Conservation (phyloP, 2,113 vertebrate species). For the Xyrauchen texanus region DNA sequence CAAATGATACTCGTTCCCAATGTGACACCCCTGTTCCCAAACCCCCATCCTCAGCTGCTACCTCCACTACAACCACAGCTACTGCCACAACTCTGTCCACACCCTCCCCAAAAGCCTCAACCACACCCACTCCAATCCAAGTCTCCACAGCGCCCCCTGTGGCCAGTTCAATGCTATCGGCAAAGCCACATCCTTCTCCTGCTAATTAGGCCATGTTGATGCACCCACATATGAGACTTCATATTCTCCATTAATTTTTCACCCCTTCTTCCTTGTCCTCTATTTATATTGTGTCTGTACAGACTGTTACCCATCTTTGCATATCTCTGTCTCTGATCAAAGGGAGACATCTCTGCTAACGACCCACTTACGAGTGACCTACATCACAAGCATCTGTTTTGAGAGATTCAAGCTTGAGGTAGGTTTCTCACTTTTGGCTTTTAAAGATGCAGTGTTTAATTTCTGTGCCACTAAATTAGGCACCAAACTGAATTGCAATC, state of each 20-base stretch:
- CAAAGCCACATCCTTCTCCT: slow-evolving; percentile 35
- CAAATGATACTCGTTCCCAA: slow-evolving; percentile 50
- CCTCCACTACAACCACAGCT: slow-evolving; percentile 34
- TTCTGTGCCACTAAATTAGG: too few species aligned
- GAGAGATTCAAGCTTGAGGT: slow-evolving; percentile 27
- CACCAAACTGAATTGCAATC: too few species aligned
- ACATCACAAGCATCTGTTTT: slow-evolving; percentile 23
- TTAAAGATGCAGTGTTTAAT: not conserved
- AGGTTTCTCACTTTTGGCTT: slow-evolving; percentile 22
- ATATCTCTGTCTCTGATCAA: slow-evolving; percentile 3
- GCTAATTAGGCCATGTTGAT: slow-evolving; percentile 27
- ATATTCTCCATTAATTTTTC: not conserved
- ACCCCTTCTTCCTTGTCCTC: not conserved
- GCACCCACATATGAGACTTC: not conserved
- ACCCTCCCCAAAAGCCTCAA: slow-evolving; percentile 10
- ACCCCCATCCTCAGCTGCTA: slow-evolving; percentile 46
- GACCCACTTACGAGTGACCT: slow-evolving; percentile 39
- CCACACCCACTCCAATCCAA: slow-evolving; percentile 23
- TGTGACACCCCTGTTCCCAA: slow-evolving; percentile 37
- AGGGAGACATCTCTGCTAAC: slow-evolving; percentile 14
- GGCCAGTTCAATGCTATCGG: slow-evolving; percentile 2
- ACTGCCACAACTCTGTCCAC: slow-evolving; percentile 13
- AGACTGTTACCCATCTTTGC: slow-evolving; percentile 18
- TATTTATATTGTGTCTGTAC: slow-evolving; percentile 4
- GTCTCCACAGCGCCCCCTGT: slow-evolving; percentile 21